Evolutionary conservation across 2,797 vertebrate genomes (phyloP).

Genomic region (Eulemur albifrons): DNA sequence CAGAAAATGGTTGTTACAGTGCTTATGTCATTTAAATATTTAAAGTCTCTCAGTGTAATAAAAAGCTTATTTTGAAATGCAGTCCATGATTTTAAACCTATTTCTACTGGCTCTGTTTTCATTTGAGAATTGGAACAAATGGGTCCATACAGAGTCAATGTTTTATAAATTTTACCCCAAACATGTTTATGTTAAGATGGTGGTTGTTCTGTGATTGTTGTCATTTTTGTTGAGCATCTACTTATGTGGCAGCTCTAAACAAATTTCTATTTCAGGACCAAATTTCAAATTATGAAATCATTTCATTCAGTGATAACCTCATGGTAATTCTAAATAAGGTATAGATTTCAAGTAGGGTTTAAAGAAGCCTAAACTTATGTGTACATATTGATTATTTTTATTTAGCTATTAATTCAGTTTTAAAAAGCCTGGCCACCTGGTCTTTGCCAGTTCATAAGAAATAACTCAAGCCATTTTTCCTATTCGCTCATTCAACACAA

Average conservation of each 20-base stretch:
- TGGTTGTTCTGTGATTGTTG: not conserved
- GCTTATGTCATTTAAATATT: not conserved
- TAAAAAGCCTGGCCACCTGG: not conserved
- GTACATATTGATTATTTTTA: not conserved
- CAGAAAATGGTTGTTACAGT: not conserved
- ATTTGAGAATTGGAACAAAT: not conserved
- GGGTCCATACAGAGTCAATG: not conserved
- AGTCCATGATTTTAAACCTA: not conserved
- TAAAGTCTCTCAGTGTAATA: not conserved
- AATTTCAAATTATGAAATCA: not conserved
- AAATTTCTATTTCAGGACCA: not conserved
- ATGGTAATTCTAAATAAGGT: not conserved
- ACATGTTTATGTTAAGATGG: not conserved
- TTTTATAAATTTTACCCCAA: not conserved
- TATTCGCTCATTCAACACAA: not conserved
- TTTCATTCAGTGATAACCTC: not conserved
- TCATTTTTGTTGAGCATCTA: not conserved
- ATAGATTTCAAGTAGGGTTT: not conserved
- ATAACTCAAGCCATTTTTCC: not conserved
- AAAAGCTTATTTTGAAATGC: not conserved
- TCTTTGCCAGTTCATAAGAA: not conserved
- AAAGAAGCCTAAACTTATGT: not conserved
- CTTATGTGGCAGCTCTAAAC: not conserved
- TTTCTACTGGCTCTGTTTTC: not conserved
- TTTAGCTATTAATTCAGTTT: not conserved